Evolutionary conservation across 1,140 invertebrate genomes (phyloP), one percentile per base, ranked within the genome.

Genomic region (Ridgeia piscesae): DNA sequence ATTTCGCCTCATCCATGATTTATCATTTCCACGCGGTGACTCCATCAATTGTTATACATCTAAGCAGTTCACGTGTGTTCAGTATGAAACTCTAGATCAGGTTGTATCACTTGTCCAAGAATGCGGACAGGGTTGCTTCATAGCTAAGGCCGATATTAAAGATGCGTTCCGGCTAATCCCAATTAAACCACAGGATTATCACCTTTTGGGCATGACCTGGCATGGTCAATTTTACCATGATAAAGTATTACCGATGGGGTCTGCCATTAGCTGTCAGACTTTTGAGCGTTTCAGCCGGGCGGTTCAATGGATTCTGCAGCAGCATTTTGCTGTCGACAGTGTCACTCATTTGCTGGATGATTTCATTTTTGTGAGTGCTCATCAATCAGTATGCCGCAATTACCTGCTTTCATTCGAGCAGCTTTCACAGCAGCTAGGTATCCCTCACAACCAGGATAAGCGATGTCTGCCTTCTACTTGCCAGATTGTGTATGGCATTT

Each of bases 381-480:
- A 77, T 6, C 1, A 77, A 31, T 77, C 58, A 21, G 58, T 77
- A 6, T 77, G 58, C 27, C 58, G 11, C 58, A 77, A 17, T 77
- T 77, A 77, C 58, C 27, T 77, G 1, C 58, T 14, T 6, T 77
- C 58, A 34, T 92, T 88, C 31, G n/a, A 33, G 27, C 33, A n/a
- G 17, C 31, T 92, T 34, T 92, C 9, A 34, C 11, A 92, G 11
- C n/a, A 92, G 0, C 89, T 93, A 33, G 91, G 58, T 0, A 34
- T 93, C 1, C 92, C 92, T 50, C 6, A 89, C 27, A 34, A 58
- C 4, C 6, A 91, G 4, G 91, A 91, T 1, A 93, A 93, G 42
- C 50, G 91, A 27, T 58, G 91, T 31, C 9, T 33, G 17, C 92
- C 92, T 11, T 31, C 33, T 1, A 92, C 34, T 14, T 42, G 21